These are phyloP conservation scores for Brachymystax lenok DNA, from an alignment of 2,797 vertebrate species.

Conservation along the genomic window DNA sequence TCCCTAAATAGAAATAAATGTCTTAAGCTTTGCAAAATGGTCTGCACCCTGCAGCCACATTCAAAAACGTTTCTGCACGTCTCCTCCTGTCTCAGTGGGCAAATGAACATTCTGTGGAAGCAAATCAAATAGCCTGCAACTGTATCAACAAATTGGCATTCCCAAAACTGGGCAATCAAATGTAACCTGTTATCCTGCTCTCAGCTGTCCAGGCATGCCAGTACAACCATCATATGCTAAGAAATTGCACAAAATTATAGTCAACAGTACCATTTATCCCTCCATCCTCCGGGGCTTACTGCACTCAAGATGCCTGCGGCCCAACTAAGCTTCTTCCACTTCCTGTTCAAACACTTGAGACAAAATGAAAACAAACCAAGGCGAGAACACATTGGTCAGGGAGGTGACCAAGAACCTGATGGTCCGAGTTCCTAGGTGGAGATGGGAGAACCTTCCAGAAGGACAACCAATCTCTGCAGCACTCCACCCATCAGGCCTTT, in stretches of 20 bases:
- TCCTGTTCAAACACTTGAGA: neutral
- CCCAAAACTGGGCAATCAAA: neutral
- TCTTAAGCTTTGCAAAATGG: neutral
- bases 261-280: slow-evolving; percentile 12
- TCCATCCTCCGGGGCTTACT: slow-evolving; percentile 29
- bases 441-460: no score
- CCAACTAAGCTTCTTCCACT: slow-evolving; percentile 4
- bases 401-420: no score
- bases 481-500: no score
- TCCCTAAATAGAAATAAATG: neutral
- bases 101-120: neutral
- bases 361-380: neutral
- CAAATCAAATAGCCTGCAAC: neutral
- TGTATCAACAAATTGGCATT: neutral
- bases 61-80: neutral
- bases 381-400: neutral
- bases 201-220: neutral
- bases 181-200: neutral
- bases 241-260: neutral
- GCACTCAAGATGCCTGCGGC: slow-evolving; percentile 18
- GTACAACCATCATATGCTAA: neutral
- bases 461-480: no score
- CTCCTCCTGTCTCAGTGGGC: neutral
- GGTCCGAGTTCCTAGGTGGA: no score
- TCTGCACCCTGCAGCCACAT: neutral